Base-by-base conservation (phyloP, 2,888 invertebrate genomes). In the Tortricodes alternella region DNA sequence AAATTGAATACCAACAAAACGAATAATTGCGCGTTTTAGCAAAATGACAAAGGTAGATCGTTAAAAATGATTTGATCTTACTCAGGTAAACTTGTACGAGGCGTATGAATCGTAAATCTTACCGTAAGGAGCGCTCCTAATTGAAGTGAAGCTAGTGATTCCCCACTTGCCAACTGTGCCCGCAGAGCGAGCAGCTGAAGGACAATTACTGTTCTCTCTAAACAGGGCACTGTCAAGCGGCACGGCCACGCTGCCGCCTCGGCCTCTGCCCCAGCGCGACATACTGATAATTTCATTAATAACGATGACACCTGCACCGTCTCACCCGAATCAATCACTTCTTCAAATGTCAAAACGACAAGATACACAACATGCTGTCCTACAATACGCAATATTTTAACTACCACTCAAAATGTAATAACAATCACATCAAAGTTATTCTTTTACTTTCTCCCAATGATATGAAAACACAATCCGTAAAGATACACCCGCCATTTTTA, bases 131-230 rank as follows among this genome's bases (percentile, higher is more conserved):
- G 94, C 92, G 77, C 94, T 96, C 72, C 97, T 92, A 61, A 97
- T 95, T 2, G 97, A 97, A 18, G 97, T 97, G 84, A 97, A 97
- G 63, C 97, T 97, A 73, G 97, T 97, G 82, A 96, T 96, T 67
- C 97, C 97, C 97, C 97, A 98, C 92, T 97, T 96, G 67, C 97
- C 97, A 65, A 97, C 95, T 24, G 96, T 96, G 62, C 97, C 97
- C 65, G 97, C 96, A 23, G 97, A 97, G 65, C 96, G 94, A 48
- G 97, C 96, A 52, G 97, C 97, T 49, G 96, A 94, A 6, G 97
- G 97, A 71, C 95, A 95, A 81, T 96, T 97, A 78, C 95, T 96
- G 80, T 96, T 96, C 79, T 96, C 93, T 74, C 93, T 92, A 77
- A 93, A 92, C 58, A 93, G 86, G 65, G 92, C 92, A 74, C 92